Evolutionary conservation across 1,140 invertebrate genomes (phyloP).

Genomic region (Aphelenchoides avenae): DNA sequence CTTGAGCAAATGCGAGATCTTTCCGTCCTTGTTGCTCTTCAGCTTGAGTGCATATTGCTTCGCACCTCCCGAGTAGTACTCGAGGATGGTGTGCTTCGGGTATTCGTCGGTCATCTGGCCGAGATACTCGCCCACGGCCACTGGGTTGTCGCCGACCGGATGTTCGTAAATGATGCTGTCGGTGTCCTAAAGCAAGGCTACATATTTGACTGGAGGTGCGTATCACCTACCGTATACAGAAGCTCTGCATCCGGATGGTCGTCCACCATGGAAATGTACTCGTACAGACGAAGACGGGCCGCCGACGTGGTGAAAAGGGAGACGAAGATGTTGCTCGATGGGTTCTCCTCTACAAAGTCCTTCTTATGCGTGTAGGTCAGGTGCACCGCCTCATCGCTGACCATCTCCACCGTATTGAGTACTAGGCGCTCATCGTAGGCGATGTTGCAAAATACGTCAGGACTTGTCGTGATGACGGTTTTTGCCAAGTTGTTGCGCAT

Average conservation of each 20-base stretch:
- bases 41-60: slow-evolving; percentile 4
- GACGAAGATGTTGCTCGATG: background rate
- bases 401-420: too few species aligned
- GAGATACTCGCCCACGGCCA: background rate
- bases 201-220: too few species aligned
- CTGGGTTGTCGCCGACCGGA: slow-evolving; percentile 1
- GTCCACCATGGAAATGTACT: background rate
- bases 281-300: slow-evolving; percentile 2
- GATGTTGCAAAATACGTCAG: too few species aligned
- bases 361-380: background rate
- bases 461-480: too few species aligned
- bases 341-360: background rate
- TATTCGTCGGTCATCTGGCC: slow-evolving; percentile 1
- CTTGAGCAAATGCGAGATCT: background rate
- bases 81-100: background rate
- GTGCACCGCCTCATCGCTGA: background rate
- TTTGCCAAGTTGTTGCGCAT: too few species aligned
- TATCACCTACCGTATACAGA: slow-evolving; percentile 11
- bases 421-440: too few species aligned
- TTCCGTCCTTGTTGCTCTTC: background rate
- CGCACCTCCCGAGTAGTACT: background rate
- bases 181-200: too few species aligned
- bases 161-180: background rate
- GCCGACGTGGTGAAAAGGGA: background rate
- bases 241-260: background rate